phyloP scores from a whole-genome alignment of 2,888 invertebrate genomes.

The Lithophane socia region DNA sequence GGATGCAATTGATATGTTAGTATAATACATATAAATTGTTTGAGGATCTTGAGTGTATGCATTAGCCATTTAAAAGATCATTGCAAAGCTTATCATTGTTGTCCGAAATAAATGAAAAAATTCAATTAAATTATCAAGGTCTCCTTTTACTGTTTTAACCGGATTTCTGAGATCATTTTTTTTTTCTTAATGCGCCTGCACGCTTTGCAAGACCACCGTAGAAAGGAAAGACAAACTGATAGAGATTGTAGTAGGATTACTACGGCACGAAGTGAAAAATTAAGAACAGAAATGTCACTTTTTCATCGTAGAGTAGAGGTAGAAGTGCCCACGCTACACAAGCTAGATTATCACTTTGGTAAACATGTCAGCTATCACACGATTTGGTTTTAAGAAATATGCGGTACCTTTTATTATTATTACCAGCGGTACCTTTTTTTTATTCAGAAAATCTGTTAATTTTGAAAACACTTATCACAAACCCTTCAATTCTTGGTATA shows the following conservation, averaged over 20 bases:
- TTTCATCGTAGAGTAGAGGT: not conserved
- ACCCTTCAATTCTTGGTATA: not conserved
- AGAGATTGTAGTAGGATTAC: too few species aligned
- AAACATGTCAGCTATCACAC: too few species aligned
- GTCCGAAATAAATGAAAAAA: too few species aligned
- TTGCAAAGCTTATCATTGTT: not conserved
- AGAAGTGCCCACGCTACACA: not conserved
- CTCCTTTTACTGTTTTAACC: too few species aligned
- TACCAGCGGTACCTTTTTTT: too few species aligned
- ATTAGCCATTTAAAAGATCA: not conserved
- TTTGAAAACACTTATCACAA: too few species aligned
- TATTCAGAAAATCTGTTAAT: not conserved
- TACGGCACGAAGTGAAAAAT: too few species aligned
- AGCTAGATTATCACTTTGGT: too few species aligned
- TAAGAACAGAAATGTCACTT: not conserved
- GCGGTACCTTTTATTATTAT: too few species aligned
- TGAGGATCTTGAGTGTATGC: not conserved
- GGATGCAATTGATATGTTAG: too few species aligned
- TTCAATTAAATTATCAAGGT: too few species aligned
- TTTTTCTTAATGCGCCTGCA: not conserved
- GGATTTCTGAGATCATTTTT: not conserved
- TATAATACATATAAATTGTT: slow-evolving; percentile 14
- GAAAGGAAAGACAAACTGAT: not conserved
- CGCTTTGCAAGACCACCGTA: not conserved
- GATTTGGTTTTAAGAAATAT: not conserved